These are phyloP conservation scores for Neodontobutis hainanensis DNA, from an alignment of 2,113 vertebrate species.

Conservation along the genomic window DNA sequence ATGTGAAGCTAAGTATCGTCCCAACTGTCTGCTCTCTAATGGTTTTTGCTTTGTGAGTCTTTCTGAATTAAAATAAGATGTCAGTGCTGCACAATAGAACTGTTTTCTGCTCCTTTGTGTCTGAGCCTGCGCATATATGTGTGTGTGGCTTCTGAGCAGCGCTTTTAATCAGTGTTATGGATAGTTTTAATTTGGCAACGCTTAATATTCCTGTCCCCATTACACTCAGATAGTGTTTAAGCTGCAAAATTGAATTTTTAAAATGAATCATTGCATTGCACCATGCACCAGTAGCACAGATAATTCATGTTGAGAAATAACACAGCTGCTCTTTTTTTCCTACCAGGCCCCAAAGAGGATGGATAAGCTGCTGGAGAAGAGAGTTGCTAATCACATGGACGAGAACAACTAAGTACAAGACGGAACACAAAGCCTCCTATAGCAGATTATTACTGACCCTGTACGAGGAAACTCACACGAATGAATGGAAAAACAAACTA, in stretches of 20 bases:
- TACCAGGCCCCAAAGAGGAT: constrained; percentile 36
- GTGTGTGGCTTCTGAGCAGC: constrained; percentile 10
- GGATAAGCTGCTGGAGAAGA: constrained; percentile 45
- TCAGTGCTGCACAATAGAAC: constrained; percentile 51
- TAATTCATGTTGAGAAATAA: constrained; percentile 71
- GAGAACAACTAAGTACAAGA: constrained; percentile 23
- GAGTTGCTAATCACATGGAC: constrained; percentile 34
- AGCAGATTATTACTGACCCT: constrained; percentile 10
- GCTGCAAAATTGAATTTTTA: constrained; percentile 65
- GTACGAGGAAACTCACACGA: not conserved
- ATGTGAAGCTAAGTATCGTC: constrained; percentile 31
- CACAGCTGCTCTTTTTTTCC: constrained; percentile 2
- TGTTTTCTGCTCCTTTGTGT: constrained; percentile 43
- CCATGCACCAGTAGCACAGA: constrained; percentile 51
- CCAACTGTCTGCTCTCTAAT: constrained; percentile 34
- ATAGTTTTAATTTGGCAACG: constrained; percentile 74
- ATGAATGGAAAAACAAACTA: constrained; percentile 2
- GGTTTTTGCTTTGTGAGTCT: constrained; percentile 48
- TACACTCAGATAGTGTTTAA: constrained; percentile 69
- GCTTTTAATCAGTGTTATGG: constrained; percentile 75
- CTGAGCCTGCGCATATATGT: constrained; percentile 6
- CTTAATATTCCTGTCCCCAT: constrained; percentile 72
- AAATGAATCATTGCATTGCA: constrained; percentile 62
- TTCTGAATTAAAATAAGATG: constrained; percentile 60
- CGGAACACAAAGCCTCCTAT: constrained; percentile 21